Conservation (phyloP, 1,140 invertebrate genomes). For the Octopus bimaculoides region DNA sequence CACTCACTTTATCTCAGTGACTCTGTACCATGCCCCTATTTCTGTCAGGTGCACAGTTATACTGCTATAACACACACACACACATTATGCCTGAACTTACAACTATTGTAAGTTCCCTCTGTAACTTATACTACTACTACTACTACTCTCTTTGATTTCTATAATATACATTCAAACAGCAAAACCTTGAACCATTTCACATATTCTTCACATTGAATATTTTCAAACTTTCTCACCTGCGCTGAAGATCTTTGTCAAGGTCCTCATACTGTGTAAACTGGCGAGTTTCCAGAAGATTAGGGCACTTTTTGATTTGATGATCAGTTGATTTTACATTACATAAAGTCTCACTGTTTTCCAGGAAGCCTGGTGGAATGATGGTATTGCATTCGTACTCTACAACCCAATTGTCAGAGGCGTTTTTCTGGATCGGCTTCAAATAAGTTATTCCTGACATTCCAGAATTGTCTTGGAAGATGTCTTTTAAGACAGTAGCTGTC, state of each 20-base stretch:
- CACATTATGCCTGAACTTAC: too few species aligned
- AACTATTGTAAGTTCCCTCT: too few species aligned
- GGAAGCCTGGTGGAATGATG: slow-evolving; percentile 42
- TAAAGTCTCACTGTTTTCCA: too few species aligned
- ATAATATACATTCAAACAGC: not conserved
- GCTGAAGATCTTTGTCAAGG: slow-evolving; percentile 33
- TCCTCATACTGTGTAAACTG: slow-evolving; percentile 51
- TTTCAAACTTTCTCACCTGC: slow-evolving; percentile 37
- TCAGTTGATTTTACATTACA: slow-evolving; percentile 6
- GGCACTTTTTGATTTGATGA: slow-evolving; percentile 48
- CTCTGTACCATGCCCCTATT: too few species aligned
- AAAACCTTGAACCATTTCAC: not conserved
- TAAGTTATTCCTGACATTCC: slow-evolving; percentile 51
- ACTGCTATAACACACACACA: too few species aligned
- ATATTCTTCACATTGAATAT: not conserved
- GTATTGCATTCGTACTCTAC: slow-evolving; percentile 51
- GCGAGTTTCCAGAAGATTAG: slow-evolving; percentile 44
- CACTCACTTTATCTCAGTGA: too few species aligned
- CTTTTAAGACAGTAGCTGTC: slow-evolving; percentile 51
- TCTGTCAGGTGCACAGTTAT: too few species aligned
- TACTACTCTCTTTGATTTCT: not conserved
- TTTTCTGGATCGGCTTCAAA: slow-evolving; percentile 46
- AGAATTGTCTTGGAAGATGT: slow-evolving; percentile 49
- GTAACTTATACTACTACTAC: too few species aligned
- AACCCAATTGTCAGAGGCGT: slow-evolving; percentile 49